Base-by-base conservation (phyloP, 92 coral and sea anemone species). In the Micromussa lordhowensis region DNA sequence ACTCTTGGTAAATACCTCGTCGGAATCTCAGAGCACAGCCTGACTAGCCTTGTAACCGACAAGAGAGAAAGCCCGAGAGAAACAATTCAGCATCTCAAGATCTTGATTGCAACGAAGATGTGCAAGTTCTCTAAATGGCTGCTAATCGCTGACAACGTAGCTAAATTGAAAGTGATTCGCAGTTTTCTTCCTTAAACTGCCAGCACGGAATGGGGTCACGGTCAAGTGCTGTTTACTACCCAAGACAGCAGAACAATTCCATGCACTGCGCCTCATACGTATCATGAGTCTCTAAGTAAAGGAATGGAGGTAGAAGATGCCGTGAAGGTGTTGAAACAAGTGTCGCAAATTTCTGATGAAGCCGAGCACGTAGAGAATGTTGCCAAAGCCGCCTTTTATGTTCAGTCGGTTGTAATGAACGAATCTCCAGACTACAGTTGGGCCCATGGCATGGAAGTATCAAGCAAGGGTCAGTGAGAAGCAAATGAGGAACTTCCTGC, bases 371-470 rank as follows among this genome's bases (percentile, higher is more conserved):
- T 49, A 68, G 24, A 77, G 49, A 72, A 79, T 40, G 89, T 90
- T 36, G 92, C 86, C 10, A 81, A 90, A 90, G 92, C 92, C n/a
- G 89, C 92, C 13, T 78, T 18, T 53, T 78, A 51, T 54, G 66
- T 54, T 26, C 64, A 78, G 29, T 54, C 82, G 30, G 82, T 57
- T 51, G 82, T 18, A 13, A 22, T 5, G 57, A 75, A 28, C 55
- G 40, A 29, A 18, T 57, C 82, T 53, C 63, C 68, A 3, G 4
- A 51, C 38, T 78, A 78, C 82, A 35, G 34, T 80, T 91, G 94
- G 94, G 26, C 57, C n/a, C 70, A 51, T 19, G 82, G 88, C 69
- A 26, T 78, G 12, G 40, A 77, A n/a, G 80, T 76, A 12, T 32
- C 88, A 21, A 55, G 66, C 15, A 40, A 83, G 29, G 87, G 80